Percentiles rank a stretch among this genome's conserved stretches.
phyloP scores from a whole-genome alignment of 2,113 vertebrate genomes.

The Lycaon pictus region DNA sequence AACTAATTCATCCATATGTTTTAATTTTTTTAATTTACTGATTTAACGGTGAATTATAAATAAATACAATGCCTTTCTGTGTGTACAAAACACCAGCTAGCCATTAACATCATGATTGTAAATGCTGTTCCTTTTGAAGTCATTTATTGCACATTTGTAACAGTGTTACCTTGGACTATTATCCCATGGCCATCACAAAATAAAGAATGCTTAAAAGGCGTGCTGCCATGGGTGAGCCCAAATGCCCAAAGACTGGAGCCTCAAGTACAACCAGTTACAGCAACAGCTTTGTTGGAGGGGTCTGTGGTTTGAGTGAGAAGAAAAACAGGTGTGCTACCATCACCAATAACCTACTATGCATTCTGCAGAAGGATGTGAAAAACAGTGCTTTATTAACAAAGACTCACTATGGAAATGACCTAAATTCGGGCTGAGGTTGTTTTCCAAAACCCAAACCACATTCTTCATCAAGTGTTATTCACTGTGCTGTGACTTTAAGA shows the following conservation, averaged over 20 bases:
- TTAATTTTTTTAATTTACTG: neutral
- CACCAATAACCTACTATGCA: neutral
- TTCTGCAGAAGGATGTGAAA: neutral
- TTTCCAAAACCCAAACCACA: slow-evolving; percentile 51
- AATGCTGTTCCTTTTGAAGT: neutral
- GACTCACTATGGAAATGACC: neutral
- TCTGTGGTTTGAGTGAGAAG: neutral
- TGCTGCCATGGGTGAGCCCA: neutral
- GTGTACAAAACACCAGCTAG: neutral
- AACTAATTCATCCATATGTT: neutral
- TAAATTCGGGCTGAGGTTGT: neutral
- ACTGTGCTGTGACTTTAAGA: neutral
- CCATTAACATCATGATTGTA: neutral
- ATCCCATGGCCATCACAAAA: neutral
- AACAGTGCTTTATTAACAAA: neutral
- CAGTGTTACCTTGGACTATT: neutral
- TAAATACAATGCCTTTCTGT: neutral
- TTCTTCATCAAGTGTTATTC: slow-evolving; percentile 20
- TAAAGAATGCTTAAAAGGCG: neutral
- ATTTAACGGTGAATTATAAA: neutral
- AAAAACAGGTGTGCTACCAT: neutral
- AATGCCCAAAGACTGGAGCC: neutral
- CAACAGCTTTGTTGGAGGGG: neutral
- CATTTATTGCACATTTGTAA: neutral
- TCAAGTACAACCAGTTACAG: neutral